Evolutionary conservation across 1,140 invertebrate species (phyloP).

Genomic region (Steinernema khuongi): DNA sequence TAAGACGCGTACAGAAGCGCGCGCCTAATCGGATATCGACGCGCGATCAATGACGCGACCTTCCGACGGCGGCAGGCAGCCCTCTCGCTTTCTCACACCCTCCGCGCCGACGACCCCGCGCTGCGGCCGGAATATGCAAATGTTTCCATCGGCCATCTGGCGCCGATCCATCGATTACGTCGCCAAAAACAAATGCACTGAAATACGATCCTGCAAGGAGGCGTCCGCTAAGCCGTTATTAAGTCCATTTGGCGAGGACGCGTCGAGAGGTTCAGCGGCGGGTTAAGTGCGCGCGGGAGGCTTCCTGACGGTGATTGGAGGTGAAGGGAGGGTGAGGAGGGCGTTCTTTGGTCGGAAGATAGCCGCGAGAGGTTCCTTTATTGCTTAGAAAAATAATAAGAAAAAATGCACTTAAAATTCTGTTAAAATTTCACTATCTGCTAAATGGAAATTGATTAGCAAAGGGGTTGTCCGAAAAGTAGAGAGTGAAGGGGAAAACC

Average conservation of each 20-base stretch:
- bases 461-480: no score
- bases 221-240: conserved; percentile 1
- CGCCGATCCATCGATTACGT: conserved; percentile 10
- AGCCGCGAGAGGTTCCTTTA: no score
- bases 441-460: no score
- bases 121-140: not conserved
- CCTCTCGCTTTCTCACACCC: not conserved
- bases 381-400: no score
- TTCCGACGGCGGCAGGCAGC: no score
- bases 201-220: conserved; percentile 6
- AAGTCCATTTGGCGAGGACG: not conserved
- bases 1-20: no score
- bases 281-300: not conserved
- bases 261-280: not conserved
- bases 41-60: no score
- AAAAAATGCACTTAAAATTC: no score
- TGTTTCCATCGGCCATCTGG: conserved; percentile 6
- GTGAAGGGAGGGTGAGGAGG: not conserved
- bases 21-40: not conserved
- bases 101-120: not conserved
- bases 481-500: no score
- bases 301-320: not conserved
- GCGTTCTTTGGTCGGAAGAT: not conserved
- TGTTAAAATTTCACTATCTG: no score
- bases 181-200: conserved; percentile 9